phyloP scores from a whole-genome alignment of 2,113 vertebrate species.

The Gymnarchus niloticus region DNA sequence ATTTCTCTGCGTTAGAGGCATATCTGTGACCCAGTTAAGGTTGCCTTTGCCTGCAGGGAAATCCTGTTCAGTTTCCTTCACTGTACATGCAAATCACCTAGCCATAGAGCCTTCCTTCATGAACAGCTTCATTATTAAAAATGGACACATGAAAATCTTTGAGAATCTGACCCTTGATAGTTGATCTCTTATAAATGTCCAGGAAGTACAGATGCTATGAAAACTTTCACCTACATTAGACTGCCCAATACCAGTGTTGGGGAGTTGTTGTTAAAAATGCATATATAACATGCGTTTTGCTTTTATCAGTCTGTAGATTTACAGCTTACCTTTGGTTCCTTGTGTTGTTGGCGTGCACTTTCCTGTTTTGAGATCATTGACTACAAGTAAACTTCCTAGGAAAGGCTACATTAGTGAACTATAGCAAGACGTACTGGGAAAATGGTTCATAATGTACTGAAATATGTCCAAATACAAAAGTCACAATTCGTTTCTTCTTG shows the following conservation, averaged over 20 bases:
- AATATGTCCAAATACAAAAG: background rate
- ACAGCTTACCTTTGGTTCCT: background rate
- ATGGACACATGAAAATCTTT: background rate
- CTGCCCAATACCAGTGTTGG: background rate
- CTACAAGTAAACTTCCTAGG: no score
- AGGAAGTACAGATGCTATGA: background rate
- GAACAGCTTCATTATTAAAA: background rate
- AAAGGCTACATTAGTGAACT: no score
- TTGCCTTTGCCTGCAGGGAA: background rate
- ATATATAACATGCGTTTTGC: no score
- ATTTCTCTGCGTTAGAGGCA: background rate
- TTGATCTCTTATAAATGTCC: background rate
- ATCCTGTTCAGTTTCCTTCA: background rate
- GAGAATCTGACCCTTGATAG: background rate
- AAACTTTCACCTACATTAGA: background rate
- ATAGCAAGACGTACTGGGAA: background rate
- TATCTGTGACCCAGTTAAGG: background rate
- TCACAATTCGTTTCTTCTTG: background rate
- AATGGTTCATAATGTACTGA: background rate
- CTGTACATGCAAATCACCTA: background rate
- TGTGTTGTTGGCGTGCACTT: background rate
- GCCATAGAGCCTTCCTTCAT: background rate
- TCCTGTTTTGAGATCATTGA: background rate
- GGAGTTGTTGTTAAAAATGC: no score
- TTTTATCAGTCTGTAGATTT: no score